Evolutionary conservation across 2,888 invertebrate genomes (phyloP), one percentile per base, ranked within the genome.

Genomic region (Troides oblongomaculatus): DNA sequence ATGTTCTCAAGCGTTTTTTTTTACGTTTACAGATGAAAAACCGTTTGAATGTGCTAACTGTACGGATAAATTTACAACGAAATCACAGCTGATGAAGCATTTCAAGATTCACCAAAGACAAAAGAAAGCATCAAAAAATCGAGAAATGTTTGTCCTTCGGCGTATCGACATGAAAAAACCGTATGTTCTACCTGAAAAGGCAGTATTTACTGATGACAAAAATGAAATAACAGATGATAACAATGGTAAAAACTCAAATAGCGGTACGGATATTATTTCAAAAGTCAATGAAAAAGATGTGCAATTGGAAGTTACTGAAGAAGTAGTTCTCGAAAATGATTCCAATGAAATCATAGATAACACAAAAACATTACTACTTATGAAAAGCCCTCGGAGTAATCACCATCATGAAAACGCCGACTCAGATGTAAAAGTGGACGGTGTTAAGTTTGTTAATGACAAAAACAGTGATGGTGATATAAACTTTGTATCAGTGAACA

Each of bases 21-120:
- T 68, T 65, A 69, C 74, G 39, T 69, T 79, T 79, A 0, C 81
- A 92, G 92, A 90, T 57, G 90, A 91, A 75, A 89, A 85, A 74
- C 90, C 90, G 8, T 91, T 83, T 67, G 88, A 89, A 74, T 92
- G 92, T 67, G 79, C 82, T 0, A 75, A 77, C 23, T 92, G 92
- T 69, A 70, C 79, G 1, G 78, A 78, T 46, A 87, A 82, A 66
- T 90, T 85, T 70, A 72, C 84, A n/a, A 85, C 87, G 4, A 90
- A 87, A 75, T 79, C 84, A 0, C 84, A 88, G 68, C 79, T 89
- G 43, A 74, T 81, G 53, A 88, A 84, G 68, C 92, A 92, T 71
- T 66, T 85, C 2, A 88, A 85, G 77, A 77, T 74, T 4, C 89
- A 90, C 66, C 75, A 81, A 10, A 73, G 73, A 25, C 78, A 78